These are phyloP conservation scores for Pomatorhinus ruficollis DNA, from an alignment of 2,113 vertebrate species.

Conservation along the genomic window DNA sequence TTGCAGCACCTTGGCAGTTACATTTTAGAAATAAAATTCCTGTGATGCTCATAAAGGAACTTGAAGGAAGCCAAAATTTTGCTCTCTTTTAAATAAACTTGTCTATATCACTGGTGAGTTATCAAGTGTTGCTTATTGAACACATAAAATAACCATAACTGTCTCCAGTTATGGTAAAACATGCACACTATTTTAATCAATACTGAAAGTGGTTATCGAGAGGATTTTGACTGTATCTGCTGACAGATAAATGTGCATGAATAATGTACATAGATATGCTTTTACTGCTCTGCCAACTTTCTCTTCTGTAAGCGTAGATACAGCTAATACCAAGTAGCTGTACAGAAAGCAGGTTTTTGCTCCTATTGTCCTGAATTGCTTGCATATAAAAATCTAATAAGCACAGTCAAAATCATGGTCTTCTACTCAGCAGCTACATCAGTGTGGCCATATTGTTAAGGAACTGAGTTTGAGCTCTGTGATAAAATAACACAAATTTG, in stretches of 20 bases:
- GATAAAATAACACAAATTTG: not conserved
- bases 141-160: not conserved
- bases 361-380: not conserved
- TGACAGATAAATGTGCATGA: slow-evolving; percentile 22
- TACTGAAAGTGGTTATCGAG: not conserved
- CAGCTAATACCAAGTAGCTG: not conserved
- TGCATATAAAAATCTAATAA: not conserved
- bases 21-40: not conserved
- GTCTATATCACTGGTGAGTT: not conserved
- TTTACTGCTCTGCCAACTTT: not conserved
- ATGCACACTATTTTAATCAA: not conserved
- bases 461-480: not conserved
- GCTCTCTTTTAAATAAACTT: not conserved
- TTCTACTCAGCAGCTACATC: not conserved
- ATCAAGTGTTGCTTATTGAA: not conserved
- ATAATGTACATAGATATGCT: slow-evolving; percentile 22
- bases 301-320: not conserved
- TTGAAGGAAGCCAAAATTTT: not conserved
- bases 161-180: slow-evolving; percentile 16
- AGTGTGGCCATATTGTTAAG: not conserved
- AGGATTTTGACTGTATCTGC: slow-evolving; percentile 7
- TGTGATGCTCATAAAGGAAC: not conserved
- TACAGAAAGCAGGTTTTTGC: not conserved
- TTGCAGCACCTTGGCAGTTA: not conserved
- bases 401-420: not conserved